These are phyloP conservation scores for Nephila pilipes DNA, from an alignment of 1,140 invertebrate species.

Conservation along the genomic window DNA sequence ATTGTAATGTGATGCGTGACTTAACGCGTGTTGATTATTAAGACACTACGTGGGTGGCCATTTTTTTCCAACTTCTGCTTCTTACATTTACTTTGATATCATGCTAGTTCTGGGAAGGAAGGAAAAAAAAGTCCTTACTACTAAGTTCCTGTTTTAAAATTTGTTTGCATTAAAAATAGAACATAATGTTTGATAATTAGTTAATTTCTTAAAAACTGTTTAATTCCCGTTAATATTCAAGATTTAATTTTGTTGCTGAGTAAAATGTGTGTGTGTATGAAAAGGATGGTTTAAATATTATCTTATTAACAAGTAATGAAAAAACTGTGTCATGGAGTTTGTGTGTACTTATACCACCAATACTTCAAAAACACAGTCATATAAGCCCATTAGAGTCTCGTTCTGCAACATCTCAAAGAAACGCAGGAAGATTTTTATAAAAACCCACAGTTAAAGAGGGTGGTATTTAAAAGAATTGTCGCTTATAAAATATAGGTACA, in stretches of 20 bases:
- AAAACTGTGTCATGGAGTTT: no score
- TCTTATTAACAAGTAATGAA: neutral
- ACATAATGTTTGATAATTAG: neutral
- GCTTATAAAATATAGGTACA: no score
- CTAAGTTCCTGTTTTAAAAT: neutral
- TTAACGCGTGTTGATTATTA: slow-evolving; percentile 27
- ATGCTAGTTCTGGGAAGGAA: neutral
- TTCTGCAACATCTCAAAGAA: no score
- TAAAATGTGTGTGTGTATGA: neutral
- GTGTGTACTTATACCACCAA: no score
- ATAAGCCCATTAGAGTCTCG: no score
- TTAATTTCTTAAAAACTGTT: neutral
- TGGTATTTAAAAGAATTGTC: no score
- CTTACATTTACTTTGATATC: neutral
- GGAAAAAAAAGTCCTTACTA: neutral
- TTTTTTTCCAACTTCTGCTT: neutral
- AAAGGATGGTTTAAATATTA: neutral
- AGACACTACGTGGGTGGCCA: neutral
- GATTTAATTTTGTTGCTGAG: neutral
- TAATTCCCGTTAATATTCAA: neutral
- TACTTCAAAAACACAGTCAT: no score
- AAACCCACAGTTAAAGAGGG: no score
- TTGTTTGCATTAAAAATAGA: neutral
- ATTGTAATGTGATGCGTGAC: neutral
- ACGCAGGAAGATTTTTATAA: no score